A percentile compares a stretch with the other conserved stretches of the same genome.
Evolutionary conservation across 2,113 vertebrate species (phyloP).

Genomic region (Grus americana): DNA sequence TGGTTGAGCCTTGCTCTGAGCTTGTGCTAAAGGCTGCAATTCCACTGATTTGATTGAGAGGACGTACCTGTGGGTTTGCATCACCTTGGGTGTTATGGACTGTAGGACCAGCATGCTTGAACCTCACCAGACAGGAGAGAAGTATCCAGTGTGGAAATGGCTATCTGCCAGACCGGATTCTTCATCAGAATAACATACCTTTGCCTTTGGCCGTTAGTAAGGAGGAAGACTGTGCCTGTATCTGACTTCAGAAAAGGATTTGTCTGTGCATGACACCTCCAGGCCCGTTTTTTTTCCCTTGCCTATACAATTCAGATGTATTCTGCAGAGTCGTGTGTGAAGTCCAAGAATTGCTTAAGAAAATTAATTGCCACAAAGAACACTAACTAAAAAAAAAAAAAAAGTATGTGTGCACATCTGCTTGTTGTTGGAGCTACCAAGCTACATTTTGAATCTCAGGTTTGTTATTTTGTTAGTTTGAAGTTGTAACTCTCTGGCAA

Average conservation of each 20-base stretch:
- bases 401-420: background rate
- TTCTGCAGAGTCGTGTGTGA: background rate
- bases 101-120: background rate
- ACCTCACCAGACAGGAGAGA: background rate
- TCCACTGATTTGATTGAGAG: background rate
- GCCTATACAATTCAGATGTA: background rate
- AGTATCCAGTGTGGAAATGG: background rate
- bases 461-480: slow-evolving; percentile 16
- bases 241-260: background rate
- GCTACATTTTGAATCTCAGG: background rate
- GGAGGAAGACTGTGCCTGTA: background rate
- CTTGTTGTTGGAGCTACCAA: background rate
- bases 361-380: background rate
- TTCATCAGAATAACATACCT: background rate
- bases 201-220: background rate
- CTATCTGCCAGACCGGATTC: background rate
- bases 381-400: background rate
- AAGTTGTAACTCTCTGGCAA: background rate
- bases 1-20: background rate
- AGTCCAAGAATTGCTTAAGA: background rate
- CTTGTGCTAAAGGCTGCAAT: fast-evolving
- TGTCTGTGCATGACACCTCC: background rate
- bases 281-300: background rate
- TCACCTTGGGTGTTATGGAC: background rate
- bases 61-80: background rate